Evolutionary conservation across 2,888 invertebrate genomes (phyloP).

Genomic region (Aradus depressus): DNA sequence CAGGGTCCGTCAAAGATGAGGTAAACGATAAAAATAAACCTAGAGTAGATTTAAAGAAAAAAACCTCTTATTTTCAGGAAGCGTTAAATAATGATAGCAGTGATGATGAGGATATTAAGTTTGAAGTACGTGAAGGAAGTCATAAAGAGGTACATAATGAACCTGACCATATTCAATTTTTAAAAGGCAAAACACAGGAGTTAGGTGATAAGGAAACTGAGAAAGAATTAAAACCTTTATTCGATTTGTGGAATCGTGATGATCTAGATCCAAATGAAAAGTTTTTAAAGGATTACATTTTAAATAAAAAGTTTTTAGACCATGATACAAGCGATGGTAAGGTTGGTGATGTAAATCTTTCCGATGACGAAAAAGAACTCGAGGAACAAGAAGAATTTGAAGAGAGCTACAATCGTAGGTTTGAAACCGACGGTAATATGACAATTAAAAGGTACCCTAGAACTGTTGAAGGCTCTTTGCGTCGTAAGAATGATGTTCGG

Average conservation of each 20-base stretch:
- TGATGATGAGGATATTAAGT: slow-evolving; percentile 43
- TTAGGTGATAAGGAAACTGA: slow-evolving; percentile 49
- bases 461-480: slow-evolving; percentile 68
- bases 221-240: slow-evolving; percentile 58
- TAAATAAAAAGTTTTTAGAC: slow-evolving; percentile 59
- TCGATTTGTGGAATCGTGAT: slow-evolving; percentile 74
- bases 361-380: slow-evolving; percentile 75
- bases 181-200: slow-evolving; percentile 58
- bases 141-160: slow-evolving; percentile 36
- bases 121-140: slow-evolving; percentile 45
- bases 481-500: slow-evolving; percentile 67
- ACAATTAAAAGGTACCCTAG: slow-evolving; percentile 85
- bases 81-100: slow-evolving; percentile 42
- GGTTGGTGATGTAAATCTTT: slow-evolving; percentile 45
- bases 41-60: too few species aligned
- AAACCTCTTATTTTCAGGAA: slow-evolving; percentile 49
- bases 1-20: not conserved
- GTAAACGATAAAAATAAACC: too few species aligned
- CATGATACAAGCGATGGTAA: slow-evolving; percentile 42
- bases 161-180: slow-evolving; percentile 62
- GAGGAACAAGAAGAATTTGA: slow-evolving; percentile 85
- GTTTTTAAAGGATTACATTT: slow-evolving; percentile 83
- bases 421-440: slow-evolving; percentile 81
- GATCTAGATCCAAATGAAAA: slow-evolving; percentile 72
- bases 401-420: slow-evolving; percentile 89